Evolutionary conservation across 1,140 invertebrate genomes (phyloP).

Genomic region (Camponotus pennsylvanicus): DNA sequence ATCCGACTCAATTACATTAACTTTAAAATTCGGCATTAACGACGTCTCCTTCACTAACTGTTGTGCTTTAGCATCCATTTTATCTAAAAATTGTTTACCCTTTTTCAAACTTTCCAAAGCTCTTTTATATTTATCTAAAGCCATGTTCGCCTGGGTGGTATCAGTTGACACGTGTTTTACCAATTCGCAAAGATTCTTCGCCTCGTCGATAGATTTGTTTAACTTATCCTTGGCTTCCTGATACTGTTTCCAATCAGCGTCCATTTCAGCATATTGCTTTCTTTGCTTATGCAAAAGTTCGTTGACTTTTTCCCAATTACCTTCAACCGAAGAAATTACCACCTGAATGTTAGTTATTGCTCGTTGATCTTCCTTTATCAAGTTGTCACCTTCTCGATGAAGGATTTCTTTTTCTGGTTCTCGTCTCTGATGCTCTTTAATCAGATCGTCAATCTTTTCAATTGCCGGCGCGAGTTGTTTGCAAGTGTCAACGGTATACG

Average conservation of each 20-base stretch:
- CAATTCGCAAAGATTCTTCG: slow-evolving; percentile 87
- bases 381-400: slow-evolving; percentile 90
- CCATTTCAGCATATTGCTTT: slow-evolving; percentile 91
- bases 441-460: slow-evolving; percentile 86
- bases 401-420: slow-evolving; percentile 87
- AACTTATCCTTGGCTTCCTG: slow-evolving; percentile 90
- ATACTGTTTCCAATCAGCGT: slow-evolving; percentile 92
- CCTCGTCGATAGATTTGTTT: slow-evolving; percentile 89
- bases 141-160: slow-evolving; percentile 87
- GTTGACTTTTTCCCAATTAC: slow-evolving; percentile 92
- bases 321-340: slow-evolving; percentile 91
- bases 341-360: slow-evolving; percentile 93
- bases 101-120: slow-evolving; percentile 91
- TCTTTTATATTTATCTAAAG: slow-evolving; percentile 91
- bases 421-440: slow-evolving; percentile 86
- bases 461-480: slow-evolving; percentile 88
- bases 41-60: slow-evolving; percentile 91
- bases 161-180: slow-evolving; percentile 89
- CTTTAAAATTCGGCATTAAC: slow-evolving; percentile 91
- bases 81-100: slow-evolving; percentile 91
- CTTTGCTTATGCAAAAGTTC: slow-evolving; percentile 91
- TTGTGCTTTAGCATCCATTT: slow-evolving; percentile 91
- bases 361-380: slow-evolving; percentile 93
- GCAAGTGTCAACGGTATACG: slow-evolving; percentile 84
- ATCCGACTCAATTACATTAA: slow-evolving; percentile 88